Base-by-base conservation (phyloP, 2,888 invertebrate species). In the Danaus chrysippus region DNA sequence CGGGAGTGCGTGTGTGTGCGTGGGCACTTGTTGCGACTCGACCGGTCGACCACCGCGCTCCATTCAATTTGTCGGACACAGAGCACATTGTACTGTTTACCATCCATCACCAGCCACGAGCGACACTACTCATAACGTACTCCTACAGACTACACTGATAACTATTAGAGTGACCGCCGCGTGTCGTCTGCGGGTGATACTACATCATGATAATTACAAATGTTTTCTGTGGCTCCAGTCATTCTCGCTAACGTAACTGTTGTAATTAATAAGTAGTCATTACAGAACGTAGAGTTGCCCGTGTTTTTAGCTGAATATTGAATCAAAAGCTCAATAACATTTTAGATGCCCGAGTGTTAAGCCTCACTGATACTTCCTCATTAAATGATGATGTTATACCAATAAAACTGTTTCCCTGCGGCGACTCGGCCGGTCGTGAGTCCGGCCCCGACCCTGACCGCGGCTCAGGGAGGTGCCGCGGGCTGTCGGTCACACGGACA, bases 31-130 rank as follows among this genome's bases (percentile, higher is more conserved):
- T 68, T 70, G 63, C 66, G 74, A 77, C 77, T 75, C 78, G 77
- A 76, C 67, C 65, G 68, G 23, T 34, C 70, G 70, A 70, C 69
- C 71, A 68, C 69, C 70, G 69, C 73, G 71, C 73, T 71, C 78
- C 80, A 73, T 76, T 79, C 80, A 78, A 78, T 81, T 79, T 79
- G 82, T 81, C 79, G 73, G 72, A 76, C 73, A 75, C 71, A 71
- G 71, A 68, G 70, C 68, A 72, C 73, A 70, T 73, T 70, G 69
- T 71, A 64, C 63, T 74, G 74, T 72, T 73, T 73, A 73, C 71
- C 76, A 69, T 73, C 75, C 71, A 75, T 73, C 76, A 73, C 65
- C 64, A 58, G 54, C 42, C 63, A 60, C 63, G 61, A 52, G 62
- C 52, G 46, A 43, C 62, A 44, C 57, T 34, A 34, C 52, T 62